Base-by-base conservation (phyloP, 2,888 invertebrate genomes). In the Empis livida region DNA sequence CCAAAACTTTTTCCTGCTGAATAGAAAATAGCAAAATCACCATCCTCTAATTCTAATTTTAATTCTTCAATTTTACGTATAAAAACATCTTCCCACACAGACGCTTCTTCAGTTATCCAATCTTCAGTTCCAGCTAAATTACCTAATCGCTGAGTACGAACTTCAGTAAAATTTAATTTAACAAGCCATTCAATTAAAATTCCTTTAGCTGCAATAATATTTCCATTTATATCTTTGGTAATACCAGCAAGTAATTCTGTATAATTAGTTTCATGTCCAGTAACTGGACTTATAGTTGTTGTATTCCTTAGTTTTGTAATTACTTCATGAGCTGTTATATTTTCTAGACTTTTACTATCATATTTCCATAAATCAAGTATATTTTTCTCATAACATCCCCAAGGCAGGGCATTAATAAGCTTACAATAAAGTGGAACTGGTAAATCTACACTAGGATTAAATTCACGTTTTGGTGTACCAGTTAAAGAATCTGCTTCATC, bases 81-180 rank as follows among this genome's bases (percentile, higher is more conserved):
- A 65, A 75, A 82, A 50, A 70, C 63, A n/a, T 64, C 59, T 68
- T 82, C 82, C 81, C 82, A 82, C 49, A 71, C 59, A 15, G 77
- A 68, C 45, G 75, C 66, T 51, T 75, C 73, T 51, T 73, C 63
- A 2, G 79, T 68, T 16, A 71, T 71, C 81, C 81, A 82, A 58
- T 84, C 82, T 58, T 82, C 81, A 35, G 85, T 84, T 44, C 85
- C 85, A 14, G 82, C 78, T 56, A 77, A 70, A 63, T 83, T 84
- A 48, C 83, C 83, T 44, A 75, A 73, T 66, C 79, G 76, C 59
- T 78, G 73, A 63, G 78, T 73, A 61, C 82, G 74, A 15, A 82
- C 74, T 46, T 73, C 70, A 2, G 80, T 74, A 72, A 83, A 83
- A 67, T 84, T 81, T 0, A 84, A 76, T 53, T 75, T 69, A 17